Base-by-base conservation (phyloP, 2,113 vertebrate species). In the Tetrao urogallus region DNA sequence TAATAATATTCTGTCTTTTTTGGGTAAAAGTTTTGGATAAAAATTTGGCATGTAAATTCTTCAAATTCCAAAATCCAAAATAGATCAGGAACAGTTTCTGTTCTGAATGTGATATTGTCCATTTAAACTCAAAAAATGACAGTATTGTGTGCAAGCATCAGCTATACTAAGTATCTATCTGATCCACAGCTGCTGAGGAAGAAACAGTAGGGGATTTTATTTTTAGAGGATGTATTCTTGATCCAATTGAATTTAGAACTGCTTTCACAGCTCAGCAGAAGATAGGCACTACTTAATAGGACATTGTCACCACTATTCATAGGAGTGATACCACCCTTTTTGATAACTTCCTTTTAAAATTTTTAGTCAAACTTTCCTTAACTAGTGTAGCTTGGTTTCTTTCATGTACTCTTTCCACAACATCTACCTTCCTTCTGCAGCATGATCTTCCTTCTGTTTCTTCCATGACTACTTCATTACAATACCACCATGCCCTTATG, bases 181-280 rank as follows among this genome's bases (percentile, higher is more conserved):
- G 0, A 93, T 74, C 64, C 57, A 77, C 56, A 75, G 65, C 42
- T 83, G 60, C 71, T 60, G 73, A 90, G 11, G 24, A 47, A 91
- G 8, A 5, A 75, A 56, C 30, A 34, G 42, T 42, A 86, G 25
- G 8, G 7, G 9, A 65, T 87, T 88, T 82, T 86, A 81, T 83
- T 92, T 88, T 93, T 81, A 92, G 66, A 50, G 25, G 10, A 13
- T 50, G 36, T 69, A 36, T 52, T 93, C 90, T 92, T 87, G 73
- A 94, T 90, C 43, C 28, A 86, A 78, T 72, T 94, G 86, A 81
- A 94, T 95, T 90, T 67, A 82, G 61, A 92, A 89, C 21, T 78
- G 24, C 57, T 89, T 90, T 93, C 60, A 83, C 58, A 81, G 50
- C 32, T 71, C 89, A 77, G 32, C 38, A 90, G 34, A 83, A 90